Evolutionary conservation across 1,140 invertebrate species (phyloP), one percentile per base, ranked within the genome.

Genomic region (Platyscapa corneri): DNA sequence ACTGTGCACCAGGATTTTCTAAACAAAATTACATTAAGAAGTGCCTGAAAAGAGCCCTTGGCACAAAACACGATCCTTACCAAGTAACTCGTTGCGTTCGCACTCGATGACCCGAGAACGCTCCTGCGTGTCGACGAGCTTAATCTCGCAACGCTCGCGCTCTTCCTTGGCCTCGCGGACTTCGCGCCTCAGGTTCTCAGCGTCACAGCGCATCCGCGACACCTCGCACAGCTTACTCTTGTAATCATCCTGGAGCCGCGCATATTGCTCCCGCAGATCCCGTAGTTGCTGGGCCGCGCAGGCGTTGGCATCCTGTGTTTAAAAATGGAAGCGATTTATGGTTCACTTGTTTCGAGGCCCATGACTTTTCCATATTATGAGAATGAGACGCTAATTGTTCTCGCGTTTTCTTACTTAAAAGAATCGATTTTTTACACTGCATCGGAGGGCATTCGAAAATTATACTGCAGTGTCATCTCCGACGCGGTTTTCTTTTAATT

Each of bases 161-260:
- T 93, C 92, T 39, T 95, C 94, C 37, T 94, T 94, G 3, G 91
- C 88, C 67, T 94, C 93, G 46, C 94, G 94, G 0, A 92, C 89
- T 74, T 92, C 91, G n/a, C 91, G 91, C 85, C 94, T 94, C 18
- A 94, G 86, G 83, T 93, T 94, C 60, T 95, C 94, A 2, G 91
- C 88, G 65, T 95, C 94, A 8, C 92, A 89, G 84, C 94, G 86
- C 56, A 95, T 87, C 78, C 91, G 91, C 10, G 94, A 94, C 14
- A 95, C 94, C 89, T 95, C 94, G 53, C 91, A 93, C 39, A 95
- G 86, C 90, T 95, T 95, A 42, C 89, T 92, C 88, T 93, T 95
- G 84, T 94, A 95, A 88, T 95, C 94, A 83, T 95, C 94, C 87
- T 95, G 94, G 7, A 95, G 90, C 49, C 93, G 90, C 20, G 90